Evolutionary conservation across 2,797 vertebrate genomes (phyloP), one percentile per base, ranked within the genome.

Genomic region (Enoplosus armatus): DNA sequence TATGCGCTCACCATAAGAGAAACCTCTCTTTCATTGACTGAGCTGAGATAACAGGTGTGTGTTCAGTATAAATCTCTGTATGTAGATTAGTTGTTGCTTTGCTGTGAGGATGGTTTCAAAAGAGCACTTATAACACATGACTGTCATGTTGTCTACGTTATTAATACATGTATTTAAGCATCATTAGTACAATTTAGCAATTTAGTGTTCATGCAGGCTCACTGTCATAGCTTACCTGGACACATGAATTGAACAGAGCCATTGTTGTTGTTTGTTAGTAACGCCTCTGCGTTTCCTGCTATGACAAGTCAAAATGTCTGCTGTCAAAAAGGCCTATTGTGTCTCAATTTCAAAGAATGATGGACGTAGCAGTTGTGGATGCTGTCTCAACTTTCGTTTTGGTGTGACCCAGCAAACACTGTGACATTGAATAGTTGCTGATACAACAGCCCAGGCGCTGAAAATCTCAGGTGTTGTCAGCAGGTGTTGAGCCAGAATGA

Each of bases 401-500:
- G 61, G 60, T 75, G 60, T 63, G 60, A 29, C 50, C 73, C 70
- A 83, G 83, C 82, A 82, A 76, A 81, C 70, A 50, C 66, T 68
- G 75, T 75, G 82, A 68, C 79, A 80, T 67, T 75, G 79, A 87
- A 75, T 62, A 72, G 70, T 70, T 89, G 87, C 88, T 88, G 82
- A 92, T 85, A 74, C 74, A 75, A 75, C 29, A 3, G 41, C 48
- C 45, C 37, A 43, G 20, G n/a, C 62, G 31, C 48, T 85, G 74
- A 64, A 85, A 83, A 65, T 76, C 74, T 83, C 74, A n/a, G n/a
- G n/a, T n/a, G n/a, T n/a, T n/a, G n/a, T n/a, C n/a, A 84, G 88
- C 83, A 84, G 63, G 58, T 72, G 65, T 74, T 63, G 81, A 86
- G 89, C 85, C 86, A 89, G 87, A 80, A 59, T 76, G 80, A 86